Percentiles rank a stretch among this genome's conserved stretches.
These are phyloP conservation scores for Allacma fusca DNA, from an alignment of 2,888 invertebrate genomes.

Conservation along the genomic window DNA sequence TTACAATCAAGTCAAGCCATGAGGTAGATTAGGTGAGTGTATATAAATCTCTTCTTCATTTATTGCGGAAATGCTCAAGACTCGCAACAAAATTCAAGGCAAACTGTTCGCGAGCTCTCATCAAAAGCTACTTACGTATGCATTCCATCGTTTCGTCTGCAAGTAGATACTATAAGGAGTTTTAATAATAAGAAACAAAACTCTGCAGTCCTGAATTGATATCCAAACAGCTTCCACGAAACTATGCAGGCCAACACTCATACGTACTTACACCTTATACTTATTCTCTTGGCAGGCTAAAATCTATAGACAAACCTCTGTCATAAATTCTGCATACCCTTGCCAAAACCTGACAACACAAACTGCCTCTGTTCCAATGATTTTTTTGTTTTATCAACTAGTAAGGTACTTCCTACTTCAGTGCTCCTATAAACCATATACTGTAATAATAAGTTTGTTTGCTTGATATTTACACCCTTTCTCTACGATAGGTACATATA, in stretches of 20 bases:
- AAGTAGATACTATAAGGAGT: not conserved
- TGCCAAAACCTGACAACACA: constrained; percentile 33
- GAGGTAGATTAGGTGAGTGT: constrained; percentile 5
- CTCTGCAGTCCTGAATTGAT: constrained; percentile 1
- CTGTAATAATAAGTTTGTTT: not conserved
- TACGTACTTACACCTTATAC: not conserved
- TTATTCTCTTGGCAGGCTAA: not conserved
- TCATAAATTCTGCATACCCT: constrained; percentile 26
- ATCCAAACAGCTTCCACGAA: not conserved
- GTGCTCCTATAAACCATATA: not conserved
- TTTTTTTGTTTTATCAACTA: constrained; percentile 26
- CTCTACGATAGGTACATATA: not conserved
- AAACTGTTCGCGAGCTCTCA: constrained; percentile 21
- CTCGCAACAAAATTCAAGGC: constrained; percentile 30
- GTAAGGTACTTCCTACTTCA: constrained; percentile 40
- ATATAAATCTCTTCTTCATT: constrained; percentile 32
- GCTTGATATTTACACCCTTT: not conserved
- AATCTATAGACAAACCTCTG: not conserved
- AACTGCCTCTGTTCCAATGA: not conserved
- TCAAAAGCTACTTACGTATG: constrained; percentile 5
- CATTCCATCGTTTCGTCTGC: constrained; percentile 11
- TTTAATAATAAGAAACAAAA: constrained; percentile 10
- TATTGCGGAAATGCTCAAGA: constrained; percentile 40
- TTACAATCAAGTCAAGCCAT: constrained; percentile 12
- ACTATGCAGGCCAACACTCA: constrained; percentile 8